Base-by-base conservation (phyloP, 2,888 invertebrate species). In the Stenotaenia linearis region DNA sequence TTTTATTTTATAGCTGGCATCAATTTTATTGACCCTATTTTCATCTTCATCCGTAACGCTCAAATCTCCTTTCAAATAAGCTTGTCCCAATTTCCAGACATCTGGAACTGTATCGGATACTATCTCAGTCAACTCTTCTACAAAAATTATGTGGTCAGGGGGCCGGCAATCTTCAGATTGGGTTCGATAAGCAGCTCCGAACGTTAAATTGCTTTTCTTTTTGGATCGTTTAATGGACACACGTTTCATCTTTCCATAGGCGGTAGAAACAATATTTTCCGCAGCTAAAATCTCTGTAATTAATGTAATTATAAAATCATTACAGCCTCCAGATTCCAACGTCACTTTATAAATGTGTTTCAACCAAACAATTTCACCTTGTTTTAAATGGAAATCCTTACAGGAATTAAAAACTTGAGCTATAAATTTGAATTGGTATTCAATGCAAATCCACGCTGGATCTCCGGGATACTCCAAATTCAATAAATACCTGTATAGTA, bases 401-500 rank as follows among this genome's bases (percentile, higher is more conserved):
- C 92, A 89, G 85, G 90, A 85, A 87, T 89, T 90, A 85, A 94
- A 88, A 61, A 91, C 89, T 80, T 88, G 88, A 83, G 91, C 90
- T 10, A 97, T 89, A 87, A 94, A 96, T 78, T 92, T 91, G 81
- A 94, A 92, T 81, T 95, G 92, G 81, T 93, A 92, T 76, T 90
- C 90, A 82, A 99, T 93, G 3, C 97, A 97, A 82, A 95, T 93
- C 98, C 98, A 98, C 0, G 97, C 98, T 0, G 98, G 96, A 87
- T 99, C 98, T 7, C 93, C 94, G 4, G 89, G 89, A 78, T 90
- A 90, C 84, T 93, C 93, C 81, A 94, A 87, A 84, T 91, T 92
- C n/a, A 91, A 90, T 82, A 93, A 89, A 85, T 91, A 90, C 78
- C 88, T 87, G 80, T 78, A 35, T n/a, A 45, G n/a, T 45, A 18